Percentiles rank a stretch among this genome's conserved stretches.
Conservation (phyloP, 2,888 invertebrate genomes). For the Microctonus aethiopoides region DNA sequence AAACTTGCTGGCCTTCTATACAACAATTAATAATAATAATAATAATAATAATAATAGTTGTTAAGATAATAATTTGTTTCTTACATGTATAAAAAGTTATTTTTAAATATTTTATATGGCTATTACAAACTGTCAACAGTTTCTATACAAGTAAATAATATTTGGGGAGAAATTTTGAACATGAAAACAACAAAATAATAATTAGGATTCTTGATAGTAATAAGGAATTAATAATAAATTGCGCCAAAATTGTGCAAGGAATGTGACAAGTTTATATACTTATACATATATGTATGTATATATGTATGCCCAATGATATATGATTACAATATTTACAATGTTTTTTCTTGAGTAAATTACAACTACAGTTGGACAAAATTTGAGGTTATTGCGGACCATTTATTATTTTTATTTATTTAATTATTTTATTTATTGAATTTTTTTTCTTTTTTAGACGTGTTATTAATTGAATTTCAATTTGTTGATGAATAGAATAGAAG, state of each 20-base stretch:
- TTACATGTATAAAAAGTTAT: conserved; percentile 3
- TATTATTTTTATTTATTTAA: too few species aligned
- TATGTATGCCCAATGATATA: conserved; percentile 34
- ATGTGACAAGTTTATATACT: conserved; percentile 60
- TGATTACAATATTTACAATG: conserved; percentile 52
- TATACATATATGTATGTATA: too few species aligned
- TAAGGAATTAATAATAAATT: too few species aligned
- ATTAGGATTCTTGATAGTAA: too few species aligned
- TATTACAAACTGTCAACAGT: not conserved
- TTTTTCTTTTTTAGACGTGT: too few species aligned
- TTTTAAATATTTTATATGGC: not conserved
- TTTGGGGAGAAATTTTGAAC: not conserved
- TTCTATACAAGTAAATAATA: not conserved
- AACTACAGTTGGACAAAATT: not conserved
- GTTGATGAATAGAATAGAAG: not conserved
- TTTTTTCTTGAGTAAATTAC: conserved; percentile 38
- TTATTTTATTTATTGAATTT: too few species aligned
- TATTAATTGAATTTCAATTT: too few species aligned
- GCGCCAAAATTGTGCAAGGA: conserved; percentile 55
- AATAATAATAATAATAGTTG: conserved; percentile 45
- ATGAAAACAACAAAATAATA: not conserved
- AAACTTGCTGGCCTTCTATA: not conserved
- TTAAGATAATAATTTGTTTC: conserved; percentile 28
- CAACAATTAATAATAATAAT: conserved; percentile 28
- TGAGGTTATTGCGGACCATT: not conserved